phyloP scores from a whole-genome alignment of 1,140 invertebrate genomes.

The Littorina saxatilis region DNA sequence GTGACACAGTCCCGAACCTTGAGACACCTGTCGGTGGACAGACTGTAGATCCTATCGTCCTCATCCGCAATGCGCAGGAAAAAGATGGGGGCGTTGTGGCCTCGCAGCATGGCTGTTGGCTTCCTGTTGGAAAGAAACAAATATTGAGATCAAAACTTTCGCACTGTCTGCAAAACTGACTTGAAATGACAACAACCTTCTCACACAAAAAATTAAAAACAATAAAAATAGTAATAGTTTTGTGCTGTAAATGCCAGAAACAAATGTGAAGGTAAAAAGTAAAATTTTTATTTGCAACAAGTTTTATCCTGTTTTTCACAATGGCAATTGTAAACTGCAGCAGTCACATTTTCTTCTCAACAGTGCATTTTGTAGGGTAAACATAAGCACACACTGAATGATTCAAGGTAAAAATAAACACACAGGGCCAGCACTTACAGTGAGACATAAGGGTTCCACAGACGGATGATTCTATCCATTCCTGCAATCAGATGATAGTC shows the following conservation, averaged over 20 bases:
- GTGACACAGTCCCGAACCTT: too few relatives aligned
- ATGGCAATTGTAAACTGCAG: too few relatives aligned
- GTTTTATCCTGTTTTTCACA: too few relatives aligned
- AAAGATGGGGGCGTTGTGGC: slow-evolving; percentile 75
- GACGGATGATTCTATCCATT: slow-evolving; percentile 74
- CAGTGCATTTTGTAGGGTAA: too few relatives aligned
- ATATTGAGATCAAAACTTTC: neutral
- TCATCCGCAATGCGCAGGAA: slow-evolving; percentile 73
- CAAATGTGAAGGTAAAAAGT: too few relatives aligned
- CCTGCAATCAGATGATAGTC: too few relatives aligned
- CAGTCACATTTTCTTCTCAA: too few relatives aligned
- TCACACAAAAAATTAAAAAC: neutral
- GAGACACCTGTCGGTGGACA: slow-evolving; percentile 75
- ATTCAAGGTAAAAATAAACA: too few relatives aligned
- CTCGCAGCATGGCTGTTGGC: slow-evolving; percentile 74
- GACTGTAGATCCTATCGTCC: slow-evolving; percentile 75
- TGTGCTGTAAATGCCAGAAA: too few relatives aligned
- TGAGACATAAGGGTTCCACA: slow-evolving; percentile 76
- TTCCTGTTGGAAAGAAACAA: slow-evolving; percentile 62
- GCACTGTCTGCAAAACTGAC: neutral
- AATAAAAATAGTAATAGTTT: neutral
- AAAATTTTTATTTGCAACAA: too few relatives aligned
- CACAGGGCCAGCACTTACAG: too few relatives aligned
- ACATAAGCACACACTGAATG: too few relatives aligned
- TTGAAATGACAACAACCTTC: neutral